Base-by-base conservation (phyloP, 2,888 invertebrate genomes). In the Tinea semifulvella region DNA sequence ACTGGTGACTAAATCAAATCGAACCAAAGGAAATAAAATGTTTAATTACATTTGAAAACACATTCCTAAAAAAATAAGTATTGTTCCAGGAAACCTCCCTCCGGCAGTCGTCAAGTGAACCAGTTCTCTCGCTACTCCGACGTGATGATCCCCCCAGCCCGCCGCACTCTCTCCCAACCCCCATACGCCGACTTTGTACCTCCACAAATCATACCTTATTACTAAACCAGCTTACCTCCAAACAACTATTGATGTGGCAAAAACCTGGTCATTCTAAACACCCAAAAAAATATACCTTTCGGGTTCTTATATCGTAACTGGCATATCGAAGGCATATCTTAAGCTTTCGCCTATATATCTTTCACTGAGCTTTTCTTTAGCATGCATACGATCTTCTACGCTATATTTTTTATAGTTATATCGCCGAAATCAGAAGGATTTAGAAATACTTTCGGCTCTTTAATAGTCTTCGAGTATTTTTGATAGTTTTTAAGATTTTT, bases 81-180 rank as follows among this genome's bases (percentile, higher is more conserved):
- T n/a, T n/a, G n/a, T n/a, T 59, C 6, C 66, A 76, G 79, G 61
- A 79, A 79, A 55, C 79, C 76, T 0, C 67, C 64, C 44, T 57
- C 65, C 2, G 76, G 74, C 31, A 76, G 76, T 49, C 77, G 79
- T 43, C 77, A 76, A 49, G 63, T 74, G 45, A 73, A 72, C 1
- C 79, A 80, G 54, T 80, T 80, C 68, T 74, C 74, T 1, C 79
- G 79, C 55, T 80, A 80, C 66, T 76, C 80, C 4, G 80, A 79
- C 57, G 66, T 67, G 48, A 72, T 79, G 70, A 54, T 73, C 49
- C 77, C 76, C 0, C 75, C 76, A 1, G 56, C 52, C 0, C 77
- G 77, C 48, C 79, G 77, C 55, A 60, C 64, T 36, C 57, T 58
- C 56, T 68, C 68, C 61, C 70, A 65, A 13, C 31, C 19, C 55